Conservation (phyloP, 2,797 vertebrate genomes). For the Thaleichthys pacificus region DNA sequence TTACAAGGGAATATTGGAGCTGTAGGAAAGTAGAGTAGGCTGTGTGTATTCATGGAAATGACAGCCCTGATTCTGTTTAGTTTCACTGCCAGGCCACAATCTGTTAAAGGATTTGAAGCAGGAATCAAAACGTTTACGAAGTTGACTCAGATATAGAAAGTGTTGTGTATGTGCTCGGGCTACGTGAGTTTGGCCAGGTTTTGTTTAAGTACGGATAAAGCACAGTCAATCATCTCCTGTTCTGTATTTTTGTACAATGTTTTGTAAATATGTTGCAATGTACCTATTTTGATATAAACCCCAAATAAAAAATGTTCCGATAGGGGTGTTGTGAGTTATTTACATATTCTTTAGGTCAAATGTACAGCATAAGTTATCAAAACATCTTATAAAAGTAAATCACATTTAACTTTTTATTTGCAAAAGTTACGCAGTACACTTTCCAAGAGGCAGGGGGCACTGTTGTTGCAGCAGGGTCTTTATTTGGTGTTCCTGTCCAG, state of each 20-base stretch:
- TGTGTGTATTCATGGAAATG: slow-evolving; percentile 34
- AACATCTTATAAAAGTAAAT: no score
- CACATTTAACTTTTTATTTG: neutral
- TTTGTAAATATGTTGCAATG: slow-evolving; percentile 79
- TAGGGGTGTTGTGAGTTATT: slow-evolving; percentile 45
- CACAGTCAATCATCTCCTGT: slow-evolving; percentile 36
- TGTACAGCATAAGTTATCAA: no score
- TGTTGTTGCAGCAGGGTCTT: neutral
- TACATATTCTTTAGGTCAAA: no score
- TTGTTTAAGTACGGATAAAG: slow-evolving; percentile 31
- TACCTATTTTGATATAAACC: slow-evolving; percentile 79
- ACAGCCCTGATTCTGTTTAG: slow-evolving; percentile 5
- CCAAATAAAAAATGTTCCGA: slow-evolving; percentile 67
- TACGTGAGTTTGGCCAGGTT: neutral
- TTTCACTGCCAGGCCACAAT: neutral
- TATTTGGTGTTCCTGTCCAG: neutral
- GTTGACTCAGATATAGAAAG: neutral
- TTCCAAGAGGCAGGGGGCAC: neutral
- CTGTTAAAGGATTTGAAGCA: neutral
- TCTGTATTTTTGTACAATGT: slow-evolving; percentile 74
- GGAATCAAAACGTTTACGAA: neutral
- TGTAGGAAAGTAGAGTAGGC: slow-evolving; percentile 22
- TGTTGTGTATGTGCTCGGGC: neutral
- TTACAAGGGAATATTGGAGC: slow-evolving; percentile 46
- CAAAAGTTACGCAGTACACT: neutral